Conservation (phyloP, 1,140 invertebrate genomes). For the Portunus trituberculatus region DNA sequence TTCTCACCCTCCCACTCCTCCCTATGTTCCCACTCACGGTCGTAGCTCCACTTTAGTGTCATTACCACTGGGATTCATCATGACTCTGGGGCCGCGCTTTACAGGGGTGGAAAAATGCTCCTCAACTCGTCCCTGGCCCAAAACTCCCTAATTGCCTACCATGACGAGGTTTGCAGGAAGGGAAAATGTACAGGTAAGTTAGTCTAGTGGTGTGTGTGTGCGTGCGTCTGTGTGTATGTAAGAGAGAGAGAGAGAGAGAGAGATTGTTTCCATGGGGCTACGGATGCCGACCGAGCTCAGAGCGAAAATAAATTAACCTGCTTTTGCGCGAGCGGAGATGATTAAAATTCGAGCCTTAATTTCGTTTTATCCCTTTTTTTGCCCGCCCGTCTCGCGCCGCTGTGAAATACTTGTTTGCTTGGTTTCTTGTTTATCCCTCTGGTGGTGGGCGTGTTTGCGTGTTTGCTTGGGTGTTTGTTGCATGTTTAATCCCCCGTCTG, state of each 20-base stretch:
- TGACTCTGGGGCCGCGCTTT: neutral
- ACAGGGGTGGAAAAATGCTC: neutral
- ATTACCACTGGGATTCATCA: conserved; percentile 28
- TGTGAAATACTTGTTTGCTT: too few species aligned
- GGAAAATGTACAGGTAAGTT: neutral
- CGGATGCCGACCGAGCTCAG: too few species aligned
- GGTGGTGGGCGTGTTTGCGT: too few species aligned
- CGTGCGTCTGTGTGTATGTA: neutral
- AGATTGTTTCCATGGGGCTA: neutral
- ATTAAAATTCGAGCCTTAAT: too few species aligned
- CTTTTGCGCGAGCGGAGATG: too few species aligned
- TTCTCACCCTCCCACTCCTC: neutral
- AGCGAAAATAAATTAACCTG: too few species aligned
- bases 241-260: conserved; percentile 10
- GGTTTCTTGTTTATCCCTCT: too few species aligned
- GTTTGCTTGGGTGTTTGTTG: too few species aligned
- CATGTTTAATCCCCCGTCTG: too few species aligned
- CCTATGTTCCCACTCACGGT: neutral
- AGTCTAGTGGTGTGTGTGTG: neutral
- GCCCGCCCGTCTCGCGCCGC: too few species aligned
- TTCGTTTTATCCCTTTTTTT: too few species aligned
- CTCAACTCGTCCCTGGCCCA: conserved; percentile 35
- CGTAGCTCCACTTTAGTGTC: neutral
- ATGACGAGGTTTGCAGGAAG: neutral
- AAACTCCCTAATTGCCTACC: conserved; percentile 52